These are phyloP conservation scores for Puntigrus tetrazona DNA, from an alignment of 2,113 vertebrate genomes.

Conservation along the genomic window DNA sequence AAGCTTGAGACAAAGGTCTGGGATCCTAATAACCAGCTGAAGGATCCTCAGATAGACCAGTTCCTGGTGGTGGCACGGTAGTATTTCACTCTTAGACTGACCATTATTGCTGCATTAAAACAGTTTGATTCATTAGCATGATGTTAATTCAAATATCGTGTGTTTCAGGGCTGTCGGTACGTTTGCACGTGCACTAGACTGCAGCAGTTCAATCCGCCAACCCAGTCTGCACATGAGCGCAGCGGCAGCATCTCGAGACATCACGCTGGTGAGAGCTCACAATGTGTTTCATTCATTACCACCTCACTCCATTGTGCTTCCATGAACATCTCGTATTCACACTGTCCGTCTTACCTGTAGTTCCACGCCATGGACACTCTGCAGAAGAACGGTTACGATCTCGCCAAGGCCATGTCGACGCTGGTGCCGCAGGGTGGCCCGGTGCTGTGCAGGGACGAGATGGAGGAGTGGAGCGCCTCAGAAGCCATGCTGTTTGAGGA, in stretches of 20 bases:
- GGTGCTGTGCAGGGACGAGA: slow-evolving; percentile 89
- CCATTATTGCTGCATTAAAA: not conserved
- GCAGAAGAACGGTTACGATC: slow-evolving; percentile 88
- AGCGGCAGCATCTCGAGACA: slow-evolving; percentile 90
- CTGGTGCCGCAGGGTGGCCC: slow-evolving; percentile 91
- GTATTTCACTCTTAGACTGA: not conserved
- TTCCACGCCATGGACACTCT: slow-evolving; percentile 94
- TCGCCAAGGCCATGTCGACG: slow-evolving; percentile 91
- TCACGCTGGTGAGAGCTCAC: slow-evolving; percentile 85
- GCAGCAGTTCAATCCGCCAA: slow-evolving; percentile 95
- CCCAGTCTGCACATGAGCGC: slow-evolving; percentile 96
- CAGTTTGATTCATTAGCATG: not conserved
- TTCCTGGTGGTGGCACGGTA: slow-evolving; percentile 94
- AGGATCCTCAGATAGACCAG: slow-evolving; percentile 93
- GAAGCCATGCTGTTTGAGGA: slow-evolving; percentile 95
- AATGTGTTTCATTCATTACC: not conserved
- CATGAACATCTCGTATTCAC: not conserved
- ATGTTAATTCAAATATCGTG: not conserved
- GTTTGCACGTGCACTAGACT: slow-evolving; percentile 90
- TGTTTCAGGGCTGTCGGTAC: slow-evolving; percentile 87
- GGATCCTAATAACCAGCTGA: slow-evolving; percentile 91
- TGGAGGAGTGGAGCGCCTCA: slow-evolving; percentile 94
- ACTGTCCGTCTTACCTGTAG: slow-evolving; percentile 62
- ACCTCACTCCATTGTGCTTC: not conserved
- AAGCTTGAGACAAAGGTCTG: slow-evolving; percentile 94